Evolutionary conservation across 2,113 vertebrate species (phyloP).

Genomic region (Gambusia holbrooki): DNA sequence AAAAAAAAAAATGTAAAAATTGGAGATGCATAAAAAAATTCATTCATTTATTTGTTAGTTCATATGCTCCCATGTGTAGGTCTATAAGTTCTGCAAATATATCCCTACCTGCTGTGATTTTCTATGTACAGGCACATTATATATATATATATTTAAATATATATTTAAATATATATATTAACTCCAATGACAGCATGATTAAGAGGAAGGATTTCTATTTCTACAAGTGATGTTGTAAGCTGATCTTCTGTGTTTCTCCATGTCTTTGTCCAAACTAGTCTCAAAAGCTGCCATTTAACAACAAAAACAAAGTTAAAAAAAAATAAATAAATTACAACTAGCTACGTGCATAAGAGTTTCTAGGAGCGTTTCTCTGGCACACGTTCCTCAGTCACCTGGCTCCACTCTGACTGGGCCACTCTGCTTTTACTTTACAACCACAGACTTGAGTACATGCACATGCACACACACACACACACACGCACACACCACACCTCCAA

Average conservation of each 20-base stretch:
- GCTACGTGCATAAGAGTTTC: conserved; percentile 15
- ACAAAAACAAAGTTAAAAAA: conserved; percentile 2
- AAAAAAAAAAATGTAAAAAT: no score
- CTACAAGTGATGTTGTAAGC: neutral
- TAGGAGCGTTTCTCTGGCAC: conserved; percentile 3
- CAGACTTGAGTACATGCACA: conserved; percentile 29
- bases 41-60: no score
- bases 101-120: neutral
- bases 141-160: no score
- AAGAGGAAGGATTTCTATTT: neutral
- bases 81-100: neutral
- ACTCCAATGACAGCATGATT: neutral
- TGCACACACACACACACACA: neutral
- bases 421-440: conserved; percentile 56
- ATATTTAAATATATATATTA: neutral
- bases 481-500: conserved; percentile 39
- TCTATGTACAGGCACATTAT: neutral
- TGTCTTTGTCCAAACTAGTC: neutral
- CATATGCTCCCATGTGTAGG: no score
- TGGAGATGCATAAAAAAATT: no score
- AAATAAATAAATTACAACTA: neutral
- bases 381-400: conserved; percentile 61
- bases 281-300: neutral
- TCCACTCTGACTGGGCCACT: conserved; percentile 62
- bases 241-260: neutral